phyloP scores from a whole-genome alignment of 2,888 invertebrate species.

The Cremastinae sp. region DNA sequence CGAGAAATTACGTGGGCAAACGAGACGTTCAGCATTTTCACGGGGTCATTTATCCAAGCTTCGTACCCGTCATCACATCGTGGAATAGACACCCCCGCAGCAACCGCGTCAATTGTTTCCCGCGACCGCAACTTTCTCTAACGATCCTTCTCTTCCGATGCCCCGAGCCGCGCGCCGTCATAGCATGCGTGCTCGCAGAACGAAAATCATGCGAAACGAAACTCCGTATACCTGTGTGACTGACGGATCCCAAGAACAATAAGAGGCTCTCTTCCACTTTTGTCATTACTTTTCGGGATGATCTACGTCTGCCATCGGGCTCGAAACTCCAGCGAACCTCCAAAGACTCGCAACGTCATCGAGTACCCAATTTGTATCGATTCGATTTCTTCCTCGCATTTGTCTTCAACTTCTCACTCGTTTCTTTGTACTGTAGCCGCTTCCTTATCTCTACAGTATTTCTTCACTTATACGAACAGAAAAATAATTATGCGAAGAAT shows the following conservation, averaged over 20 bases:
- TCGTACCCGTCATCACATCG: slow-evolving; percentile 22
- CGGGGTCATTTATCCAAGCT: slow-evolving; percentile 56
- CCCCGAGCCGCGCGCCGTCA: background rate
- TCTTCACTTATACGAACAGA: too few relatives aligned
- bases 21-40: slow-evolving; percentile 55
- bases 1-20: slow-evolving; percentile 73
- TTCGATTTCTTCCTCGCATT: slow-evolving; percentile 64
- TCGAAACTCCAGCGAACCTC: slow-evolving; percentile 32
- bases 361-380: slow-evolving; percentile 76
- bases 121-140: slow-evolving; percentile 62
- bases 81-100: slow-evolving; percentile 45
- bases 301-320: slow-evolving; percentile 25
- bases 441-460: too few relatives aligned
- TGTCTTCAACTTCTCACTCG: slow-evolving; percentile 24
- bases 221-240: slow-evolving; percentile 14
- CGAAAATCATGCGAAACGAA: slow-evolving; percentile 57
- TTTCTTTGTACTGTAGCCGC: slow-evolving; percentile 17
- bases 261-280: slow-evolving; percentile 55
- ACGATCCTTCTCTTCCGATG: slow-evolving; percentile 51
- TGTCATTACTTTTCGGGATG: slow-evolving; percentile 71
- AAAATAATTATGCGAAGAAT: too few relatives aligned
- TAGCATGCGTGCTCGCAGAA: background rate
- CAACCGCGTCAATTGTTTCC: slow-evolving; percentile 62
- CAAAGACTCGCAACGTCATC: slow-evolving; percentile 73
- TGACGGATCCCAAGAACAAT: slow-evolving; percentile 10